Evolutionary conservation across 2,113 vertebrate species (phyloP).

Genomic region (Climacteris rufus): DNA sequence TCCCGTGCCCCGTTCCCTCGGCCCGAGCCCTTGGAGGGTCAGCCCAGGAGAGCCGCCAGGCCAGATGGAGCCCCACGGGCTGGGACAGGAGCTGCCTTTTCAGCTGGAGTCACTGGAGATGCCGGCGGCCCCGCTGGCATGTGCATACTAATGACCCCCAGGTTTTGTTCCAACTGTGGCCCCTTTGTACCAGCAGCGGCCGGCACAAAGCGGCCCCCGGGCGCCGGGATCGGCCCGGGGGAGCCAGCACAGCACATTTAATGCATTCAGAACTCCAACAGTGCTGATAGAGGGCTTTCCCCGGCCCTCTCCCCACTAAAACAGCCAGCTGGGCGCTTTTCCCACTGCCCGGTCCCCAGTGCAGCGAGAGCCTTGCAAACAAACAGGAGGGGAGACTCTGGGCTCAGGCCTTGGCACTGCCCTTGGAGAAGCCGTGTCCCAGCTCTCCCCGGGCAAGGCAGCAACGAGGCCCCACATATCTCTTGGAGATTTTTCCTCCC

Average conservation of each 20-base stretch:
- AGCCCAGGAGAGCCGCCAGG: background rate
- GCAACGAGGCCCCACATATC: rapidly evolving
- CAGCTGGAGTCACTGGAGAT: slow-evolving; percentile 23
- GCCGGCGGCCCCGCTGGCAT: background rate
- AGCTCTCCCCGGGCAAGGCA: background rate
- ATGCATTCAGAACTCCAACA: background rate
- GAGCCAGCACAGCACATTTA: slow-evolving; percentile 60
- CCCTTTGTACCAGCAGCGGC: slow-evolving; percentile 11
- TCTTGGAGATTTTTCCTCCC: too few relatives aligned
- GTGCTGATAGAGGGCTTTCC: slow-evolving; percentile 61
- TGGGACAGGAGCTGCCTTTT: background rate
- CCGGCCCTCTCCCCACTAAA: background rate
- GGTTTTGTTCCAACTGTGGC: background rate
- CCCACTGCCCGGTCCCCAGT: background rate
- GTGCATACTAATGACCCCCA: slow-evolving; percentile 6
- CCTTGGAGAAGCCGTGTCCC: background rate
- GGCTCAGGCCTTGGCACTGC: background rate
- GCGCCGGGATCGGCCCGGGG: background rate
- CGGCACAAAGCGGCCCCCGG: slow-evolving; percentile 19
- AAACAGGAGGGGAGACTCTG: background rate
- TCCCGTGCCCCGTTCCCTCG: background rate
- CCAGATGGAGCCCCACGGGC: background rate
- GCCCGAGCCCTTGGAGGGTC: background rate
- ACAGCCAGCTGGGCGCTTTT: slow-evolving; percentile 14
- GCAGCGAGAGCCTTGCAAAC: background rate